Conservation (phyloP, 2,888 invertebrate genomes). For the Clusia tigrina region DNA sequence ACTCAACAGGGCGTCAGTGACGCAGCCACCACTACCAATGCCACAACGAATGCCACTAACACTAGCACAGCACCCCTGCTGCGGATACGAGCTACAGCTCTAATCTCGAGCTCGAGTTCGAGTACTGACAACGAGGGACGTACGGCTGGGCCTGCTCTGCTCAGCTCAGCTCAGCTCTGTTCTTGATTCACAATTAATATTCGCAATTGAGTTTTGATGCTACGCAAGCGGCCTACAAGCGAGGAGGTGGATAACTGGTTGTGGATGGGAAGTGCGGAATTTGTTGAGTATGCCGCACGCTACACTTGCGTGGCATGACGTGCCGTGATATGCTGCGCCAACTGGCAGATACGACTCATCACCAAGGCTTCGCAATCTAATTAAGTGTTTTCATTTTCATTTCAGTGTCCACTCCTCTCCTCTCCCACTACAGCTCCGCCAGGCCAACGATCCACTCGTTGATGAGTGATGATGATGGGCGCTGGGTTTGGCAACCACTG, state of each 20-base stretch:
- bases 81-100: too few relatives aligned
- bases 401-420: not conserved
- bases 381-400: conserved; percentile 37
- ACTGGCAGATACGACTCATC: conserved; percentile 20
- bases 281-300: too few relatives aligned
- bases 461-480: not conserved
- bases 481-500: too few relatives aligned
- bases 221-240: not conserved
- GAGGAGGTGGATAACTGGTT: not conserved
- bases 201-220: conserved; percentile 15
- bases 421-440: not conserved
- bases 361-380: conserved; percentile 38
- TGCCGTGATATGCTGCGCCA: not conserved
- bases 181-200: conserved; percentile 15
- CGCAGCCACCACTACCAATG: too few relatives aligned
- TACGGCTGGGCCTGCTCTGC: too few relatives aligned
- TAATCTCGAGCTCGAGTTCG: too few relatives aligned
- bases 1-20: too few relatives aligned
- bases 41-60: too few relatives aligned
- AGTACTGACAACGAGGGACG: too few relatives aligned
- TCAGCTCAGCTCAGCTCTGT: not conserved
- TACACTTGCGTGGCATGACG: not conserved
- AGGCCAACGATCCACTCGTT: not conserved
- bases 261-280: too few relatives aligned
- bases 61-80: too few relatives aligned